Conservation (phyloP, 2,797 vertebrate species). For the Schizopygopsis pylzovi region DNA sequence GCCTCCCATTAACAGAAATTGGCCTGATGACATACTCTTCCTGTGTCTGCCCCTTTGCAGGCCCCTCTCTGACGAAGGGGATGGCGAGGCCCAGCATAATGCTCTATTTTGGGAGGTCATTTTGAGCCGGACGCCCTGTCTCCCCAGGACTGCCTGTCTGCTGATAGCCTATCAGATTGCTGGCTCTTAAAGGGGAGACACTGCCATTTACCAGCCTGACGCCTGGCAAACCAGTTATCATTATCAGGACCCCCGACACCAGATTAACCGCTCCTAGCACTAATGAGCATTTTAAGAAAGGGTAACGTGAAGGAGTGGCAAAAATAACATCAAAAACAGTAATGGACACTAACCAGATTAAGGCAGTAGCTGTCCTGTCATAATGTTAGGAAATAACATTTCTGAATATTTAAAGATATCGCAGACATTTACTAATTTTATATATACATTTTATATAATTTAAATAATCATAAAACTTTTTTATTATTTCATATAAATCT, state of each 20-base stretch:
- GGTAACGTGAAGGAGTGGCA: conserved; percentile 19
- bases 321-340: not conserved
- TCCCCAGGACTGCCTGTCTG: conserved; percentile 81
- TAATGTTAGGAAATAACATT: not conserved
- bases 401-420: not conserved
- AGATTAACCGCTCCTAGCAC: conserved; percentile 81
- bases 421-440: not conserved
- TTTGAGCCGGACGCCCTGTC: conserved; percentile 84
- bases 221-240: conserved; percentile 84
- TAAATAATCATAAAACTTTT: not conserved
- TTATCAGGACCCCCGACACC: conserved; percentile 70
- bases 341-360: conserved; percentile 14
- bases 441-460: not conserved
- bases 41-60: conserved; percentile 71
- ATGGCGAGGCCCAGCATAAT: conserved; percentile 74
- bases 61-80: conserved; percentile 60
- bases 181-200: conserved; percentile 84
- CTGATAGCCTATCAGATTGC: conserved; percentile 87
- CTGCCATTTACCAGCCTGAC: conserved; percentile 84
- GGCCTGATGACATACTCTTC: conserved; percentile 86
- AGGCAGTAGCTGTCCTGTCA: not conserved
- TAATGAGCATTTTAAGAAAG: conserved; percentile 79
- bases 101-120: conserved; percentile 88
- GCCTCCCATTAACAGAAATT: conserved; percentile 82
- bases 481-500: not conserved